Conservation (phyloP, 1,140 invertebrate genomes). For the Drosophila jambulina region DNA sequence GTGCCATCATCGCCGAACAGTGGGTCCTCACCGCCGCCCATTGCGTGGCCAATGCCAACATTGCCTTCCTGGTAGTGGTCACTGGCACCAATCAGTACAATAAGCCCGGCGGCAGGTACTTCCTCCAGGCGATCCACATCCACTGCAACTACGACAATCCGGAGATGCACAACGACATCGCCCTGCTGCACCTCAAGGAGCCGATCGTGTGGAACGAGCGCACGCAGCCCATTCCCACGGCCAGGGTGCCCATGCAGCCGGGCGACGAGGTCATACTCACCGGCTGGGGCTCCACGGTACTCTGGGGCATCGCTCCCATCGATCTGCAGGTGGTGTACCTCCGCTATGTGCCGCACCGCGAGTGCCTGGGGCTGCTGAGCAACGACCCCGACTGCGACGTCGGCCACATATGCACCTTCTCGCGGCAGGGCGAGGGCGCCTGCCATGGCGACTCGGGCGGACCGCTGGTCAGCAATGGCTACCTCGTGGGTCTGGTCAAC, state of each 20-base stretch:
- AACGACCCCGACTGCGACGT: constrained; percentile 43
- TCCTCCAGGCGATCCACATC: constrained; percentile 30
- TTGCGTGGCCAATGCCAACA: constrained; percentile 55
- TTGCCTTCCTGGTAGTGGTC: constrained; percentile 26
- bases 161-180: constrained; percentile 85
- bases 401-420: constrained; percentile 87
- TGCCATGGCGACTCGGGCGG: constrained; percentile 88
- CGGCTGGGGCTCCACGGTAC: constrained; percentile 56
- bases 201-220: constrained; percentile 84
- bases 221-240: constrained; percentile 78
- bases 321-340: constrained; percentile 50
- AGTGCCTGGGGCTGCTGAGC: constrained; percentile 28
- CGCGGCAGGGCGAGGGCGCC: constrained; percentile 85
- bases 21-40: constrained; percentile 85
- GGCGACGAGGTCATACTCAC: constrained; percentile 85
- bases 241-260: constrained; percentile 32
- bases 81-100: constrained; percentile 55
- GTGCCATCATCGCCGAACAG: constrained; percentile 75
- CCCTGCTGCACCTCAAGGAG: constrained; percentile 80
- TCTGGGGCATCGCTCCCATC: constrained; percentile 45
- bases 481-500: constrained; percentile 86
- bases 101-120: constrained; percentile 39
- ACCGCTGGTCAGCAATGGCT: constrained; percentile 82
- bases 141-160: constrained; percentile 74
- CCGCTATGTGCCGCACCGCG: constrained; percentile 38